phyloP scores from a whole-genome alignment of 2,888 invertebrate species.

The Apamea monoglypha region DNA sequence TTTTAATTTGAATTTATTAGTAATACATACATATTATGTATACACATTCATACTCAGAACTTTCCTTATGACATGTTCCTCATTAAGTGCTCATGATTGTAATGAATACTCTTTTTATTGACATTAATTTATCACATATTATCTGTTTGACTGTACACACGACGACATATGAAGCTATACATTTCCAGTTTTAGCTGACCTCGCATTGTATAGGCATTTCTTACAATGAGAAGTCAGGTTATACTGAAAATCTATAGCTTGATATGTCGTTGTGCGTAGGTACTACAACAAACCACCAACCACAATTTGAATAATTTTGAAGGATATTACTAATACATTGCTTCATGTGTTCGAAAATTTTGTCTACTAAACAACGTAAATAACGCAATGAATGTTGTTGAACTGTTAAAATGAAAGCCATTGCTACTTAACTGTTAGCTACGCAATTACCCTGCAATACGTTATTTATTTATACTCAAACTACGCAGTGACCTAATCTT shows the following conservation, averaged over 20 bases:
- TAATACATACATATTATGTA: too few species aligned
- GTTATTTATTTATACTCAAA: slow-evolving; percentile 31
- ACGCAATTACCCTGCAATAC: neutral
- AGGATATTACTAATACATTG: neutral
- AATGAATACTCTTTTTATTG: slow-evolving; percentile 7
- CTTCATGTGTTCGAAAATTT: neutral
- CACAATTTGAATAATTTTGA: neutral
- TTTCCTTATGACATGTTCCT: neutral
- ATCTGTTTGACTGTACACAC: slow-evolving; percentile 4
- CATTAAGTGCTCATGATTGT: neutral
- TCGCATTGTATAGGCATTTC: neutral
- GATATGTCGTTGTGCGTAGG: too few species aligned
- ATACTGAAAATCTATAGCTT: neutral
- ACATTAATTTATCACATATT: neutral
- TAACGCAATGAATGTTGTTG: too few species aligned
- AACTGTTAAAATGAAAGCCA: too few species aligned
- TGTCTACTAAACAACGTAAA: neutral
- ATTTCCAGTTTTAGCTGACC: neutral
- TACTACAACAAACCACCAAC: neutral
- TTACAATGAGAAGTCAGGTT: neutral
- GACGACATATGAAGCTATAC: too few species aligned
- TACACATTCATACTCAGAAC: neutral
- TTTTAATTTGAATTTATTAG: neutral
- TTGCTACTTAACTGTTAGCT: too few species aligned
- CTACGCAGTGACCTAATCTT: slow-evolving; percentile 57